phyloP scores from a whole-genome alignment of 1,140 invertebrate species.

The Penaeus chinensis region DNA sequence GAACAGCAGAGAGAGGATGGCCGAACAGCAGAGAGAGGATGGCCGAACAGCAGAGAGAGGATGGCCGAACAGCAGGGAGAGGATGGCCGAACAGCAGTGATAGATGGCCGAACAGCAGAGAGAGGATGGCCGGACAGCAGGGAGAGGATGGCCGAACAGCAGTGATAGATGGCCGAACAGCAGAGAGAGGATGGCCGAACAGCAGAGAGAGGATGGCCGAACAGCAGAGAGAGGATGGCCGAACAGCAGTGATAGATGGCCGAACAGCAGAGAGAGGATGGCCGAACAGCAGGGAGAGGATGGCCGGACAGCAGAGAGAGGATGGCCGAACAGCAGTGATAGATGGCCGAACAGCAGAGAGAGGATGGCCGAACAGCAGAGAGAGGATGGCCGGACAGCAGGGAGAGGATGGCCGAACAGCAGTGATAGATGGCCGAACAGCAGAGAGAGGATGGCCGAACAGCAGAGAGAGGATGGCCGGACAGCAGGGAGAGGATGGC shows the following conservation, averaged over 20 bases:
- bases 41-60: background rate
- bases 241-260: background rate
- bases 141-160: background rate
- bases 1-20: background rate
- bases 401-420: no score
- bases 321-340: no score
- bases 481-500: background rate
- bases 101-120: background rate
- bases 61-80: background rate
- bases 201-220: background rate
- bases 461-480: no score
- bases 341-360: no score
- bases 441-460: background rate
- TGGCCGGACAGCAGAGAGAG: no score
- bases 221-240: background rate
- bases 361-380: no score
- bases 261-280: no score
- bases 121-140: background rate
- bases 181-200: no score
- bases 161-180: background rate
- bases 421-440: background rate
- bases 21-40: background rate
- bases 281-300: no score
- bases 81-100: background rate
- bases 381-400: no score